A percentile compares a stretch with the other conserved stretches of the same genome.
These are phyloP conservation scores for Rhinichthys klamathensis DNA, from an alignment of 2,113 vertebrate genomes.

Conservation along the genomic window DNA sequence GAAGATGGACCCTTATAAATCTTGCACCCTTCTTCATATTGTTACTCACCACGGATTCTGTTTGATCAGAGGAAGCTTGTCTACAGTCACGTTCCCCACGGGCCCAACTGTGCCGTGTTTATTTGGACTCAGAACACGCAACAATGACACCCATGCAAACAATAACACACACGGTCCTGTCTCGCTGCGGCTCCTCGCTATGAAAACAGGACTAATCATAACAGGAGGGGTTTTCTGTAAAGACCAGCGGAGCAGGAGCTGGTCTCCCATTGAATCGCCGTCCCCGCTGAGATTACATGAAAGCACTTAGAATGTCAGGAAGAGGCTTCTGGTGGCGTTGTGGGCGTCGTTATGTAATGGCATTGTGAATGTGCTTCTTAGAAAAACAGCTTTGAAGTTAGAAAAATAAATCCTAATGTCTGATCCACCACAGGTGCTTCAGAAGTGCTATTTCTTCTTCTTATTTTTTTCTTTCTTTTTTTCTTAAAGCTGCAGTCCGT, in stretches of 20 bases:
- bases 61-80: slow-evolving; percentile 45
- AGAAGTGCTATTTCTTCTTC: neutral
- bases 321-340: slow-evolving; percentile 68
- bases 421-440: slow-evolving; percentile 36
- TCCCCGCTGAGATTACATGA: slow-evolving; percentile 70
- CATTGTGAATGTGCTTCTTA: slow-evolving; percentile 66
- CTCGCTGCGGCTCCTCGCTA: slow-evolving; percentile 23
- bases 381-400: slow-evolving; percentile 56
- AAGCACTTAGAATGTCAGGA: slow-evolving; percentile 72
- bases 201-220: slow-evolving; percentile 75
- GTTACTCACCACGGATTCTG: neutral
- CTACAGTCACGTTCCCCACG: slow-evolving; percentile 56
- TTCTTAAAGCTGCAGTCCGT: too few relatives aligned
- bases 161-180: slow-evolving; percentile 53
- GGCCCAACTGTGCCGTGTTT: slow-evolving; percentile 67
- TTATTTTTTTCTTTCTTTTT: too few relatives aligned
- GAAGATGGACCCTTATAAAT: neutral
- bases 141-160: slow-evolving; percentile 61
- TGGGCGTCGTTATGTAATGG: slow-evolving; percentile 65
- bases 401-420: slow-evolving; percentile 51
- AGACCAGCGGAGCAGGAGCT: slow-evolving; percentile 63
- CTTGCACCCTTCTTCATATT: neutral
- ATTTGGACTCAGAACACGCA: slow-evolving; percentile 65
- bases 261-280: slow-evolving; percentile 65
- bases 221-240: slow-evolving; percentile 60